A percentile compares a stretch with the other conserved stretches of the same genome.
phyloP scores from a whole-genome alignment of 1,140 invertebrate species.

The Akabosia matsudoensis region DNA sequence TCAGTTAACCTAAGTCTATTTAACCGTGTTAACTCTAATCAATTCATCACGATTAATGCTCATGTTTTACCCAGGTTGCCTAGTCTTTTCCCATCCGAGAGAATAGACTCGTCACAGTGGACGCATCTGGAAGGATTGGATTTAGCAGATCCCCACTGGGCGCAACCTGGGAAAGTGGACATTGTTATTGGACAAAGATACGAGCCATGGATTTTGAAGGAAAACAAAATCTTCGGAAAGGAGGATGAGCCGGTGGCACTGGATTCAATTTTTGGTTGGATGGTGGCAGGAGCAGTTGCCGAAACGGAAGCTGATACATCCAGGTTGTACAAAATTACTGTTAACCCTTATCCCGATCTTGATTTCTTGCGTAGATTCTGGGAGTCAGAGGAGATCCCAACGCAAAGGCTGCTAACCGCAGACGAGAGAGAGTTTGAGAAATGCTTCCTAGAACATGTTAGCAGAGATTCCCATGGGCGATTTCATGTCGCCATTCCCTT shows the following conservation, averaged over 20 bases:
- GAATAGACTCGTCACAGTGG: neutral
- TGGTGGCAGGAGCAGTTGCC: neutral
- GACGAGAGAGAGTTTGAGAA: constrained; percentile 43
- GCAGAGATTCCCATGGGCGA: constrained; percentile 37
- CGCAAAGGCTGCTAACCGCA: neutral
- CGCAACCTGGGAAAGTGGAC: neutral
- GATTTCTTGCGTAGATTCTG: constrained; percentile 48
- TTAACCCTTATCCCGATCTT: too few relatives aligned
- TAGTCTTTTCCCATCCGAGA: neutral
- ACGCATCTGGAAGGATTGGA: neutral
- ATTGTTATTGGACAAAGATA: neutral
- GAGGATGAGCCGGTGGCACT: neutral
- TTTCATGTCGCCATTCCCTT: constrained; percentile 48
- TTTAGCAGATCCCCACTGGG: neutral
- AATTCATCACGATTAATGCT: neutral
- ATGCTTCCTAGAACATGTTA: constrained; percentile 35
- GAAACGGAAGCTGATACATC: neutral
- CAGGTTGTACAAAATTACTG: neutral
- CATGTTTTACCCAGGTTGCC: neutral
- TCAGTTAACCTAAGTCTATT: neutral
- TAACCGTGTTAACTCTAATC: neutral
- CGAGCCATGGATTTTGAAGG: neutral
- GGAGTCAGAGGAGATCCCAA: constrained; percentile 42
- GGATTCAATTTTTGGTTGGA: neutral
- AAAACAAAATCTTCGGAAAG: neutral